phyloP scores from a whole-genome alignment of 2,888 invertebrate genomes.

The Brachypalpus laphriformis region DNA sequence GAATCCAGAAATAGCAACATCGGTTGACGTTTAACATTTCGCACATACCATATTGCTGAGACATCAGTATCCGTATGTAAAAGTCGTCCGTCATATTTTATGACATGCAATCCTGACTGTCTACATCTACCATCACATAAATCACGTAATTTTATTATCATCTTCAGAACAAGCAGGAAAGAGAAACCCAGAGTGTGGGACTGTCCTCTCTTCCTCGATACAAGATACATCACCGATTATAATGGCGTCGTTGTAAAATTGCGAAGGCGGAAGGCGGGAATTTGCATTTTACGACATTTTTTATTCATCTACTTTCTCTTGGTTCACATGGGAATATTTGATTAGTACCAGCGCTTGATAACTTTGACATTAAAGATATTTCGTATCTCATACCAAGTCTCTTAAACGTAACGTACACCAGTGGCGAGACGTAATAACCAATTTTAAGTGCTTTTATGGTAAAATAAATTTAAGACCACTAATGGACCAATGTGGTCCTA shows the following conservation, averaged over 20 bases:
- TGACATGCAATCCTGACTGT: conserved; percentile 18
- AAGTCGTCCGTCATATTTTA: conserved; percentile 32
- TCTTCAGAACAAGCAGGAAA: not conserved
- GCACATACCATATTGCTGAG: not conserved
- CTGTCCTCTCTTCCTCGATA: not conserved
- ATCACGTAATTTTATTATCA: conserved; percentile 31
- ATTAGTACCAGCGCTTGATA: conserved; percentile 11
- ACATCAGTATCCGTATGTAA: not conserved
- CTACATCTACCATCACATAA: conserved; percentile 4
- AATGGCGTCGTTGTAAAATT: conserved; percentile 3
- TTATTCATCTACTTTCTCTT: conserved; percentile 16
- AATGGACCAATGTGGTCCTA: conserved; percentile 14
- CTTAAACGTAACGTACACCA: no score
- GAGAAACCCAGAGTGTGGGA: not conserved
- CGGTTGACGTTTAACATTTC: conserved; percentile 3
- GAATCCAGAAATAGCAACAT: not conserved
- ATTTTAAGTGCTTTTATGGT: not conserved
- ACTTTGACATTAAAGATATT: conserved; percentile 28
- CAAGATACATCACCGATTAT: not conserved
- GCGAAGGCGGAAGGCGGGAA: not conserved
- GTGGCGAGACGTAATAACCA: not conserved
- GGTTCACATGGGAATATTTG: conserved; percentile 13
- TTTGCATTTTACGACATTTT: conserved; percentile 45
- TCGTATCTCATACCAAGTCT: not conserved
- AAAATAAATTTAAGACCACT: conserved; percentile 34